These are phyloP conservation scores for Drosophila fulvimacula DNA, from an alignment of 2,888 invertebrate species.

Conservation along the genomic window DNA sequence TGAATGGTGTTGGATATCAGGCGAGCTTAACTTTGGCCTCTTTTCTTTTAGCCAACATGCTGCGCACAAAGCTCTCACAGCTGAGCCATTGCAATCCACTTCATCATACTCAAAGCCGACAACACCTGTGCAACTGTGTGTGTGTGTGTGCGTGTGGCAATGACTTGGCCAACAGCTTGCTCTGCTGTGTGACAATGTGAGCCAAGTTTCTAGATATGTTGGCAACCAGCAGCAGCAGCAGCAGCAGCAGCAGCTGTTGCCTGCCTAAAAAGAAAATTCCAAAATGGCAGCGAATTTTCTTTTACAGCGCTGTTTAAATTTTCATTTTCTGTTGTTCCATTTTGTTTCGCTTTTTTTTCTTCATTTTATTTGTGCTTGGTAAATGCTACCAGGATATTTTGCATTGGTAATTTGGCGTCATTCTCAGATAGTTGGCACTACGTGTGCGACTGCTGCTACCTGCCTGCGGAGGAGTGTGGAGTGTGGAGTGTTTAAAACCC, in stretches of 20 bases:
- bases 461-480: constrained; percentile 9
- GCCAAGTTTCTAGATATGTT: constrained; percentile 50
- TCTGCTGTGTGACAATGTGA: constrained; percentile 63
- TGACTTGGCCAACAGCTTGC: constrained; percentile 46
- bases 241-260: constrained; percentile 54
- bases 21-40: constrained; percentile 29
- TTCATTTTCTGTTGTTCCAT: constrained; percentile 58
- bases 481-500: not conserved
- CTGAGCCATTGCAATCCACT: constrained; percentile 63
- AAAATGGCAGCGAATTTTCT: constrained; percentile 61
- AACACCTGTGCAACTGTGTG: constrained; percentile 45
- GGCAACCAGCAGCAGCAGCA: constrained; percentile 40
- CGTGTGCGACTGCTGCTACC: constrained; percentile 49
- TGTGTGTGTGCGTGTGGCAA: constrained; percentile 10
- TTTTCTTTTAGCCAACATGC: constrained; percentile 28
- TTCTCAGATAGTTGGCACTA: constrained; percentile 76
- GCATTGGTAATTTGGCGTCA: constrained; percentile 78
- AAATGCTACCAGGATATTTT: constrained; percentile 77
- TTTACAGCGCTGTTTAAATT: constrained; percentile 59
- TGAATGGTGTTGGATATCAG: constrained; percentile 16
- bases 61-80: constrained; percentile 4
- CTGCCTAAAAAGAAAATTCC: constrained; percentile 32
- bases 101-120: constrained; percentile 69
- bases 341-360: not conserved
- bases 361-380: constrained; percentile 59